These are phyloP conservation scores for Ictalurus furcatus DNA, from an alignment of 2,113 vertebrate genomes.

Conservation along the genomic window DNA sequence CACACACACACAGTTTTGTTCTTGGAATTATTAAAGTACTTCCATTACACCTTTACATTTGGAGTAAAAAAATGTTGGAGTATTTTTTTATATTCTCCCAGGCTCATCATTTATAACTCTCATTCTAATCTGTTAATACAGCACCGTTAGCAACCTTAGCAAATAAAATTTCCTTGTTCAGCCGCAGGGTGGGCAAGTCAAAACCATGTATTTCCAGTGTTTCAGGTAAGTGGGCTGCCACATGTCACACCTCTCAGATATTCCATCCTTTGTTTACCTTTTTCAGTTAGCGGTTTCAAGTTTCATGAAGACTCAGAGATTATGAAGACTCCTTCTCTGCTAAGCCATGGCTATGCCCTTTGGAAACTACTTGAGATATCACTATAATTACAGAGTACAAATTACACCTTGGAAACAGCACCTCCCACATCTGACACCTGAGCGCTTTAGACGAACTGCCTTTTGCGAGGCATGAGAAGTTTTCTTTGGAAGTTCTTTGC, in stretches of 20 bases:
- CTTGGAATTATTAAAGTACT: background rate
- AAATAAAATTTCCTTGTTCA: background rate
- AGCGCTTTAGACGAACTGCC: background rate
- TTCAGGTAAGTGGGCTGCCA: background rate
- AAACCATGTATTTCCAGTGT: background rate
- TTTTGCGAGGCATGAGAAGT: background rate
- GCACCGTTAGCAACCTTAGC: background rate
- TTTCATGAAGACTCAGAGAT: background rate
- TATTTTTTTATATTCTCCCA: background rate
- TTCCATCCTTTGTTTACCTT: background rate
- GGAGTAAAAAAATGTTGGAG: background rate
- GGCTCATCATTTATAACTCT: background rate
- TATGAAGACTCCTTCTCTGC: background rate
- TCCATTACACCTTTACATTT: background rate
- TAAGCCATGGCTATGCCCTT: background rate
- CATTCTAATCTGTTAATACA: background rate
- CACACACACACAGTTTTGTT: background rate
- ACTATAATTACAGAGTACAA: conserved; percentile 1
- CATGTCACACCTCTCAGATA: background rate
- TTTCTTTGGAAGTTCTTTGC: background rate
- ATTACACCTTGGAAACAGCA: background rate
- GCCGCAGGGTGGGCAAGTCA: background rate
- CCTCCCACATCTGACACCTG: conserved; percentile 9
- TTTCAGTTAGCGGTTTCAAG: too few species aligned
- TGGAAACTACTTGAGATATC: background rate